Evolutionary conservation across 2,888 invertebrate species (phyloP).

Genomic region (Ophioninae sp.): DNA sequence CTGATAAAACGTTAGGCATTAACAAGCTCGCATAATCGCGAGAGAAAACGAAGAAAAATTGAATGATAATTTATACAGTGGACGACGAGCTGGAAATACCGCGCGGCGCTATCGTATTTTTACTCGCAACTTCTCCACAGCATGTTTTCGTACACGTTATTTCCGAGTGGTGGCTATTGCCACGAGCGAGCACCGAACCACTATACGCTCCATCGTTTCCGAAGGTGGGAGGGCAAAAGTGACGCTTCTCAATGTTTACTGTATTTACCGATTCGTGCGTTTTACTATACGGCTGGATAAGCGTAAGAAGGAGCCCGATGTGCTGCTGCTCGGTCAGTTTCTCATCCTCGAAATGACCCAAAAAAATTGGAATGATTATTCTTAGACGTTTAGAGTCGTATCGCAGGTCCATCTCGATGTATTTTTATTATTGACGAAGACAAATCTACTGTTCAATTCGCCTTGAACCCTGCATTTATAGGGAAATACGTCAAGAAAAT

Average conservation of each 20-base stretch:
- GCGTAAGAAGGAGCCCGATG: conserved; percentile 22
- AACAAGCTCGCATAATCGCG: neutral
- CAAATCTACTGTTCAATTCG: too few species aligned
- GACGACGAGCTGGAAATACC: conserved; percentile 25
- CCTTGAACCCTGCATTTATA: too few species aligned
- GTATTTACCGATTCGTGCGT: neutral
- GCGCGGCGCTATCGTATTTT: conserved; percentile 21
- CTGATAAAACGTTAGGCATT: neutral
- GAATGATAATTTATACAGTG: conserved; percentile 11
- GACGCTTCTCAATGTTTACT: conserved; percentile 30
- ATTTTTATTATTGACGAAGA: too few species aligned
- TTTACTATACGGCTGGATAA: neutral
- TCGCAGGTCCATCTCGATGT: too few species aligned
- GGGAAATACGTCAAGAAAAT: too few species aligned
- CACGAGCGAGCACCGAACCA: conserved; percentile 35
- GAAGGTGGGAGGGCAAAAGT: conserved; percentile 58
- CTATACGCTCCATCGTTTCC: conserved; percentile 45
- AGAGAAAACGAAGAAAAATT: conserved; percentile 4
- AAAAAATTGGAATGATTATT: too few species aligned
- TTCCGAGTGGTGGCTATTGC: conserved; percentile 35
- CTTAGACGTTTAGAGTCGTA: too few species aligned
- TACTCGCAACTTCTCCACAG: conserved; percentile 19
- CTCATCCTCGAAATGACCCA: neutral
- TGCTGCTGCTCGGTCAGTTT: conserved; percentile 33
- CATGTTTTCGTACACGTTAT: conserved; percentile 42